Evolutionary conservation across 1,140 invertebrate genomes (phyloP), one percentile per base, ranked within the genome.

Genomic region (Drosophila ogumai): DNA sequence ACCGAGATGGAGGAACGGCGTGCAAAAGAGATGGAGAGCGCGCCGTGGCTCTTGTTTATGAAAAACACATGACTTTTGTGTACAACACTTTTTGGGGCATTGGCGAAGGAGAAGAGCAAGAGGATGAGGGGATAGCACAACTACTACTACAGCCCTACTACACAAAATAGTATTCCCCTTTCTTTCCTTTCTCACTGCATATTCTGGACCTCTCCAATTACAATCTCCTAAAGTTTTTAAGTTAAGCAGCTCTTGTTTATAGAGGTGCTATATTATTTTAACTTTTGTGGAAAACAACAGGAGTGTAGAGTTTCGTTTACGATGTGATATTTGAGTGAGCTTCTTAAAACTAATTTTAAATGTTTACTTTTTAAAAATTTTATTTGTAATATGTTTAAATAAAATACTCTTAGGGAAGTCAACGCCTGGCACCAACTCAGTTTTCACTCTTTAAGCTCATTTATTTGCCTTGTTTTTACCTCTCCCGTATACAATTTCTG

Each of bases 11-110:
- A 54, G 46, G n/a, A 61, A 50, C 15, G 10, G 66, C n/a, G 57
- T 47, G 79, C 5, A 43, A 47, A 46, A n/a, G 75, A 43, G 52
- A 43, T 36, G 28, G 67, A 60, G 28, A 22, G 43, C 17, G 34
- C 43, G 46, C 40, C 34, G 41, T 43, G 66, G 44, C 68, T 69
- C 64, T 69, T 69, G 75, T 69, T 79, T 75, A 84, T 91, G 65
- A 81, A 87, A 91, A 87, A 82, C 80, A 90, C 81, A 90, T 87
- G 79, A 80, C 87, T 82, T 80, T 78, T 79, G 77, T 80, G 59
- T 81, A 80, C 71, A 80, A 58, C 66, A 64, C 54, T 64, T 77
- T 68, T 73, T 56, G 32, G 60, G 47, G 54, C 59, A 54, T 19
- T 28, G 40, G 49, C 43, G 9, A 46, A 40, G 41, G 66, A 65